Conservation (phyloP, 2,888 invertebrate species). For the Eutolmus rufibarbis region DNA sequence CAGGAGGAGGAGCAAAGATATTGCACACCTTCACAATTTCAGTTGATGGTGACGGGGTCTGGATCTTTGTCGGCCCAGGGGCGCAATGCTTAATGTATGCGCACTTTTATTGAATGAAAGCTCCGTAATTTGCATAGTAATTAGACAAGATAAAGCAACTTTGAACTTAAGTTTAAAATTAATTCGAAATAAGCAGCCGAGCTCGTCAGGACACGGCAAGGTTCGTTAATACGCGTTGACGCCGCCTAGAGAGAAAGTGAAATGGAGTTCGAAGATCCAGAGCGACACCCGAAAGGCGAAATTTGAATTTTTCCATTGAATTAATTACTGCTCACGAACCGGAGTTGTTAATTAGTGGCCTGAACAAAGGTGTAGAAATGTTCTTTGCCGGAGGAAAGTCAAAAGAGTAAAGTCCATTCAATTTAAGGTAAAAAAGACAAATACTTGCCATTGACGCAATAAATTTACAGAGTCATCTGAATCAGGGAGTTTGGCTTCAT, state of each 20-base stretch:
- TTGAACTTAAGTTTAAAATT: conserved; percentile 36
- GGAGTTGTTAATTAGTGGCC: not conserved
- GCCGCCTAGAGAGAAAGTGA: not conserved
- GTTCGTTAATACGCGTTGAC: not conserved
- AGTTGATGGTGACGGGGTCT: not conserved
- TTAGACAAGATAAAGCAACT: conserved; percentile 30
- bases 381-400: not conserved
- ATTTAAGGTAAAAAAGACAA: not conserved
- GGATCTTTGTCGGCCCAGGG: not conserved
- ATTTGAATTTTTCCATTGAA: not conserved
- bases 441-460: not conserved
- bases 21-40: not conserved
- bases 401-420: not conserved
- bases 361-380: not conserved
- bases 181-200: conserved; percentile 30
- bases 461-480: not conserved
- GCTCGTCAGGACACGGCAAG: not conserved
- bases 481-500: not conserved
- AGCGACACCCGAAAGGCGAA: not conserved
- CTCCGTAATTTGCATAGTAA: conserved; percentile 36
- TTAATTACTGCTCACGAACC: not conserved
- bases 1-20: not conserved
- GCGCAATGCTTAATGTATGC: conserved; percentile 22
- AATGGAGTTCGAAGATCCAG: not conserved
- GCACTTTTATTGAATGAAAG: conserved; percentile 37